Base-by-base conservation (phyloP, 2,888 invertebrate genomes). In the Junonia oenone region DNA sequence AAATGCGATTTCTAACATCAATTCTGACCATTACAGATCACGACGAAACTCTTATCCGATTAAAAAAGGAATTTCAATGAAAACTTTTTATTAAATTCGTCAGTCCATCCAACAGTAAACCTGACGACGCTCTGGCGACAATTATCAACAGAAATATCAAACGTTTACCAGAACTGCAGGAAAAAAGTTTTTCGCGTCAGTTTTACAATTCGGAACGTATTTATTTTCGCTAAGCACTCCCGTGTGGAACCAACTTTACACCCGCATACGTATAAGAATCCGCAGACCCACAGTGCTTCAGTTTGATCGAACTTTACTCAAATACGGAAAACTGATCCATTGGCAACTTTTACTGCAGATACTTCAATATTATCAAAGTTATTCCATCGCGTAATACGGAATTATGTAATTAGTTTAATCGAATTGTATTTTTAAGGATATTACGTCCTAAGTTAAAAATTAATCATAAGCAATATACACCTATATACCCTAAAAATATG, bases 251-350 rank as follows among this genome's bases (percentile, higher is more conserved):
- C 26, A 11, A 27, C 45, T 45, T 37, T 40, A 51, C 6, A 45
- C 58, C 58, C 58, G 55, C 55, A 59, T 59, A 33, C 43, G 51
- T 40, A 45, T 46, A 53, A 43, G 50, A 54, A 54, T 48, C 51
- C 17, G 53, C 51, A 26, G 38, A 53, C 45, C 60, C 53, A 40
- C 62, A 53, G 37, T 56, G 57, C 56, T 59, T 62, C 50, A 62
- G 57, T 57, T 62, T 47, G 38, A 50, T 45, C 31, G 55, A 60
- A 55, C 43, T 58, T 51, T 19, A 31, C 43, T 48, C 50, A 57
- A 62, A 59, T 50, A 57, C 33, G 37, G 48, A 52, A 54, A 47
- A 61, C 61, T 51, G 54, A 56, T 56, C 58, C 55, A 40, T 37
- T 45, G 38, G 45, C 31, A 29, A 43, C 47, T 51, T 58, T 51